phyloP scores from a whole-genome alignment of 2,888 invertebrate genomes.

The Sipunculus nudus region DNA sequence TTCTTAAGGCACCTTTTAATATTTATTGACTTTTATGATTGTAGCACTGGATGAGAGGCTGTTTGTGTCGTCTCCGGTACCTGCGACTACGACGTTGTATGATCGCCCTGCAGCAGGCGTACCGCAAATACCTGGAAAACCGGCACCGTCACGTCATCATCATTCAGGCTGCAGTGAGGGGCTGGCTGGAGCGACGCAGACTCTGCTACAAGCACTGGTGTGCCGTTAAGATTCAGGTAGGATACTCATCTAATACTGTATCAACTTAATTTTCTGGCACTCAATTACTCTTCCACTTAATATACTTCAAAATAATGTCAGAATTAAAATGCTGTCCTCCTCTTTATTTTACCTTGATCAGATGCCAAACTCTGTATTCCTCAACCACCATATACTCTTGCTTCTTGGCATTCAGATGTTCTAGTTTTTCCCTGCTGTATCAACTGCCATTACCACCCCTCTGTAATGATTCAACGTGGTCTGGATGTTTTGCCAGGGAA shows the following conservation, averaged over 20 bases:
- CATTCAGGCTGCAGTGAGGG: slow-evolving; percentile 46
- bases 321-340: no score
- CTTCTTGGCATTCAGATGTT: no score
- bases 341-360: no score
- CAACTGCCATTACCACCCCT: no score
- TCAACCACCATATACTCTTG: no score
- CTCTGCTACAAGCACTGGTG: slow-evolving; percentile 3
- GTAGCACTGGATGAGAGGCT: slow-evolving; percentile 49
- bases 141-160: slow-evolving; percentile 41
- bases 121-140: slow-evolving; percentile 32
- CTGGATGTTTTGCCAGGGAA: no score
- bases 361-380: no score
- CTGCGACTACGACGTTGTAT: slow-evolving; percentile 30
- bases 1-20: no score
- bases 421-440: no score
- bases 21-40: slow-evolving; percentile 13
- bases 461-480: no score
- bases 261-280: neutral
- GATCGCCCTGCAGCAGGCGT: slow-evolving; percentile 35
- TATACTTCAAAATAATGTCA: no score
- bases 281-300: neutral
- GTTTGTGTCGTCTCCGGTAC: slow-evolving; percentile 41
- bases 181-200: slow-evolving; percentile 25
- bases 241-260: neutral
- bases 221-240: slow-evolving; percentile 22